Evolutionary conservation across 2,113 vertebrate genomes (phyloP).

Genomic region (Formicarius rufipectus): DNA sequence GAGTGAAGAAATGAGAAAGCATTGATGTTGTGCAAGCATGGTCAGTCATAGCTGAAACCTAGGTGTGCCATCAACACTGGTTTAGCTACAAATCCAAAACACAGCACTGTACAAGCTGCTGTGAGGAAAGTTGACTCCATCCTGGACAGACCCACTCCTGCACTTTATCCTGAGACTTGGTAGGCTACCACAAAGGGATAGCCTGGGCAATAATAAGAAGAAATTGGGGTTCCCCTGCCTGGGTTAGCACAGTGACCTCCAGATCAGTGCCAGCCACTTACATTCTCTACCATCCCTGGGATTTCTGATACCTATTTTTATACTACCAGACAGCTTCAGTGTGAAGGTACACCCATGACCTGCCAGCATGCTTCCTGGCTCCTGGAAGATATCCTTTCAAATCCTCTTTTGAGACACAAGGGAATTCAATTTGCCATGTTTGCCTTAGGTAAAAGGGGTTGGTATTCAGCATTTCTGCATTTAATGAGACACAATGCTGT

Average conservation of each 20-base stretch:
- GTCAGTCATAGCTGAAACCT: neutral
- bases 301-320: neutral
- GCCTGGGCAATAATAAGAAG: neutral
- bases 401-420: neutral
- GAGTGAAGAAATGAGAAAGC: neutral
- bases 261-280: neutral
- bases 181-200: neutral
- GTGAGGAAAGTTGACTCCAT: neutral
- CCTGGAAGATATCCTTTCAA: neutral
- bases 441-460: neutral
- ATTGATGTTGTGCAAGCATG: neutral
- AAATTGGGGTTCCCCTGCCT: neutral
- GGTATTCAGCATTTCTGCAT: neutral
- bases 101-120: neutral
- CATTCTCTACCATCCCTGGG: neutral
- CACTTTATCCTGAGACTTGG: neutral
- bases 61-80: neutral
- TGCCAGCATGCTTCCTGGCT: neutral
- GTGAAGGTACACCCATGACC: fast-evolving
- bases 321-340: neutral
- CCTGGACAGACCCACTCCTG: neutral
- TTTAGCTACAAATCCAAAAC: neutral
- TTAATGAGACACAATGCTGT: neutral
- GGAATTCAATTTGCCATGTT: neutral
- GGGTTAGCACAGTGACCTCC: neutral